phyloP scores from a whole-genome alignment of 1,140 invertebrate species.

The Anagrus nilaparvatae region DNA sequence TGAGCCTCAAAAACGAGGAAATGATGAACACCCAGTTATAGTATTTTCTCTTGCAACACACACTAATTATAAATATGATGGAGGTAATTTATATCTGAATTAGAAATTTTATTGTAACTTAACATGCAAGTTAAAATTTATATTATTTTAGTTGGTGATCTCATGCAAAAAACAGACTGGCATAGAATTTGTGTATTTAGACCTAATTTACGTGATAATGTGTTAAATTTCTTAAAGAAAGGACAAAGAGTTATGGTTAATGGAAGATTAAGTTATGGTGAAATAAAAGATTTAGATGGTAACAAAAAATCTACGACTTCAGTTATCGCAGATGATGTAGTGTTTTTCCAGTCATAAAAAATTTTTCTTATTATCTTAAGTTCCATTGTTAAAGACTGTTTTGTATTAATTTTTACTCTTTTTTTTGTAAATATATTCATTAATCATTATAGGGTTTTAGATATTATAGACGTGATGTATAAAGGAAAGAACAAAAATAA shows the following conservation, averaged over 20 bases:
- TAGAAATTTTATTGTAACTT: slow-evolving; percentile 4
- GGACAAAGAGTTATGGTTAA: slow-evolving; percentile 76
- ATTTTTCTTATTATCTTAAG: slow-evolving; percentile 4
- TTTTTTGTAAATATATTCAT: background rate
- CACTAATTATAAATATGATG: slow-evolving; percentile 60
- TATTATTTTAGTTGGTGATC: slow-evolving; percentile 48
- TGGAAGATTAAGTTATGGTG: slow-evolving; percentile 76
- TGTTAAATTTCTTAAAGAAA: slow-evolving; percentile 72
- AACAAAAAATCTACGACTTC: slow-evolving; percentile 58
- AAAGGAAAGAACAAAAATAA: slow-evolving; percentile 9
- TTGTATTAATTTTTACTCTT: background rate
- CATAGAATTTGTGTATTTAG: slow-evolving; percentile 83
- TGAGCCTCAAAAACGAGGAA: slow-evolving; percentile 76
- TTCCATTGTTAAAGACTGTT: too few species aligned
- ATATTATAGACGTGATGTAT: background rate
- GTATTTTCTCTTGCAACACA: slow-evolving; percentile 87
- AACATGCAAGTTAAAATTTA: slow-evolving; percentile 1
- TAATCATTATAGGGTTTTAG: background rate
- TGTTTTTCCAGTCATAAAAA: slow-evolving; percentile 53
- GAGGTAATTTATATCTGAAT: slow-evolving; percentile 31
- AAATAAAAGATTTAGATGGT: slow-evolving; percentile 72
- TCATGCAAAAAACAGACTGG: slow-evolving; percentile 81
- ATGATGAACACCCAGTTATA: slow-evolving; percentile 71
- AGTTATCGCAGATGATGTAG: slow-evolving; percentile 77
- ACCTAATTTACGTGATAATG: slow-evolving; percentile 64